Conservation (phyloP, 2,797 vertebrate genomes). For the Parotocinclus haroldoi region DNA sequence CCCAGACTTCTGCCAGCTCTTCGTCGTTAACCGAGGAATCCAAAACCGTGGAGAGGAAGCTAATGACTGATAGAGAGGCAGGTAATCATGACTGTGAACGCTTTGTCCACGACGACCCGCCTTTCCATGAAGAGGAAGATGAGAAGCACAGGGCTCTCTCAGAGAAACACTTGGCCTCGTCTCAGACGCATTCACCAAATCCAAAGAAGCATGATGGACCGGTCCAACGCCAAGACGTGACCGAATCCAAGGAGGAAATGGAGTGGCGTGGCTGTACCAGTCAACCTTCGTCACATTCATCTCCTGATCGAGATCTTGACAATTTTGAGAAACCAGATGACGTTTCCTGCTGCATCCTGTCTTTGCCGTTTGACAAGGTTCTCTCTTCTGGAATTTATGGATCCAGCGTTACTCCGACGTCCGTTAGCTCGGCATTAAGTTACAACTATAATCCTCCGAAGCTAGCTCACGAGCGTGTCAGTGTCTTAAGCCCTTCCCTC, state of each 20-base stretch:
- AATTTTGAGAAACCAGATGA: conserved; percentile 11
- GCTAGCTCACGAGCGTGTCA: conserved; percentile 64
- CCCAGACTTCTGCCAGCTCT: conserved; percentile 61
- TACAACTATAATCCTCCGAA: conserved; percentile 64
- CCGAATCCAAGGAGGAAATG: conserved; percentile 29
- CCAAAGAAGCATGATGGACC: conserved; percentile 50
- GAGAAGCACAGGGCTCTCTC: conserved; percentile 31
- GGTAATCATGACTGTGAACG: conserved; percentile 44
- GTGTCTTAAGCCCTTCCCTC: conserved; percentile 72
- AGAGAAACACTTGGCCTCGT: conserved; percentile 22
- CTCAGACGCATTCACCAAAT: conserved; percentile 5
- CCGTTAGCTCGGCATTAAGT: conserved; percentile 54
- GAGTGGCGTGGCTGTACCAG: conserved; percentile 5
- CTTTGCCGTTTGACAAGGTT: conserved; percentile 59
- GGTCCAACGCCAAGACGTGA: conserved; percentile 22
- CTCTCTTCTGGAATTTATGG: conserved; percentile 45
- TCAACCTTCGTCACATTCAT: conserved; percentile 1
- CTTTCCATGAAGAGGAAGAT: conserved; percentile 51
- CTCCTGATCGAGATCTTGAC: neutral
- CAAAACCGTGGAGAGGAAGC: conserved; percentile 23
- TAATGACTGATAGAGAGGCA: conserved; percentile 46
- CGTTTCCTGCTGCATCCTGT: conserved; percentile 60
- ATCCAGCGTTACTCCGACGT: conserved; percentile 43
- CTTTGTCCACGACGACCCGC: conserved; percentile 49
- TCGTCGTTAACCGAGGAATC: conserved; percentile 52